Evolutionary conservation across 2,113 vertebrate genomes (phyloP), one percentile per base, ranked within the genome.

Genomic region (Sorex fumeus): DNA sequence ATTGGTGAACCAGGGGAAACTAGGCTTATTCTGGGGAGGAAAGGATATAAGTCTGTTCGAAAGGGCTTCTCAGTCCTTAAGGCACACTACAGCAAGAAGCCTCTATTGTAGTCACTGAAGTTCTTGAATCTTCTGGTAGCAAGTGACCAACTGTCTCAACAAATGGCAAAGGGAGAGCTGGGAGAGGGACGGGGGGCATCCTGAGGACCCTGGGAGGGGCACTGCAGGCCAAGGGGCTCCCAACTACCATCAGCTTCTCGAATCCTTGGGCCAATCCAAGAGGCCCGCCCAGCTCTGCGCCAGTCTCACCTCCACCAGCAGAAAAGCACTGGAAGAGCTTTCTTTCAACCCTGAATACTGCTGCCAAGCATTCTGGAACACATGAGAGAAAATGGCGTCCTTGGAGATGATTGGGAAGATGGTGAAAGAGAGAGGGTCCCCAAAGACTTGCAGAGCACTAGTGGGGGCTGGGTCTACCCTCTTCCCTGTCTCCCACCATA

Each of bases 351-450:
- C n/a, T 67, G 27, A 9, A 36, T 30, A 1, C 18, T 18, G 2
- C 21, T 93, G 28, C 6, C 8, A 72, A 76, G 50, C 80, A 10
- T 79, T 87, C 36, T n/a, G 92, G 40, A 79, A 75, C 86, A 28
- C 45, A 43, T 62, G 30, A 36, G 60, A 3, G 21, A 64, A 76
- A 53, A 3, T 27, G n/a, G 16, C 6, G 1, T 40, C 40, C 75
- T 69, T 76, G 34, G n/a, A 91, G 27, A 19, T 64, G 34, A 36
- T 16, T 72, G 50, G 40, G 25, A 47, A 16, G 71, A 8, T 93
- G 36, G 19, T 43, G 30, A 75, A 30, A 45, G 23, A 36, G 1
- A 8, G 21, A 43, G 23, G 5, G 13, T 89, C 34, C 34, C 74
- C 15, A 60, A 47, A 3, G 53, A 8, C 19, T 11, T 27, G 6